A percentile compares a stretch with the other conserved stretches of the same genome.
Evolutionary conservation across 2,888 invertebrate species (phyloP).

Genomic region (Dimorphilus gyrociliatus): DNA sequence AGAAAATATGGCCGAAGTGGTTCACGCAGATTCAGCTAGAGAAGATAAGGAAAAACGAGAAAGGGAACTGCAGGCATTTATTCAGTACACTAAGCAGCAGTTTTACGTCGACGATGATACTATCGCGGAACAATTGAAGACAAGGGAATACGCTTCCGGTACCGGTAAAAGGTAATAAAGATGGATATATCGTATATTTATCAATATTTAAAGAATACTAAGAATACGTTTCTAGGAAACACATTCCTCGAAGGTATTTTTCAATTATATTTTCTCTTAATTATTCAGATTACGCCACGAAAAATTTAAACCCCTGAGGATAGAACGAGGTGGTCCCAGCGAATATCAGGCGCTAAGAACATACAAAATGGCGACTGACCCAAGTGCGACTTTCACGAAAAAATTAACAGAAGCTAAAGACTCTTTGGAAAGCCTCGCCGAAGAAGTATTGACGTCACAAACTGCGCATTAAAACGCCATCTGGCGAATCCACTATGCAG

Average conservation of each 20-base stretch:
- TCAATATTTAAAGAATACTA: no score
- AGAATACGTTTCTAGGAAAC: no score
- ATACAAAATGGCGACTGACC: slow-evolving; percentile 25
- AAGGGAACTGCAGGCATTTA: slow-evolving; percentile 2
- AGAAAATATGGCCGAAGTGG: slow-evolving; percentile 17
- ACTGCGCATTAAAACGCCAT: no score
- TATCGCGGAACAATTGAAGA: slow-evolving; percentile 24
- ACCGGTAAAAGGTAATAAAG: slow-evolving; percentile 36
- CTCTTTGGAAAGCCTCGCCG: no score
- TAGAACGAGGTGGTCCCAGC: slow-evolving; percentile 32
- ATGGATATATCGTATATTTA: no score
- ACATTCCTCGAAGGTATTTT: no score
- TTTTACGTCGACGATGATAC: slow-evolving; percentile 29
- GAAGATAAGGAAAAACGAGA: slow-evolving; percentile 7
- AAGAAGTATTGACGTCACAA: no score
- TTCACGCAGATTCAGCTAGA: slow-evolving; percentile 15
- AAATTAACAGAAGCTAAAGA: slow-evolving; percentile 20
- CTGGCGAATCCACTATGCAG: no score
- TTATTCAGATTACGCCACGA: slow-evolving; percentile 30
- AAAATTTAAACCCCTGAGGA: slow-evolving; percentile 24
- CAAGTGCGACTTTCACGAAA: slow-evolving; percentile 20
- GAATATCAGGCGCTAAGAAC: slow-evolving; percentile 33
- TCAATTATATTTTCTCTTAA: no score
- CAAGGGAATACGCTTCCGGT: slow-evolving; percentile 24
- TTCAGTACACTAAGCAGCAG: slow-evolving; percentile 8